Evolutionary conservation across 2,113 vertebrate genomes (phyloP).

Genomic region (Psammodynastes pulverulentus): DNA sequence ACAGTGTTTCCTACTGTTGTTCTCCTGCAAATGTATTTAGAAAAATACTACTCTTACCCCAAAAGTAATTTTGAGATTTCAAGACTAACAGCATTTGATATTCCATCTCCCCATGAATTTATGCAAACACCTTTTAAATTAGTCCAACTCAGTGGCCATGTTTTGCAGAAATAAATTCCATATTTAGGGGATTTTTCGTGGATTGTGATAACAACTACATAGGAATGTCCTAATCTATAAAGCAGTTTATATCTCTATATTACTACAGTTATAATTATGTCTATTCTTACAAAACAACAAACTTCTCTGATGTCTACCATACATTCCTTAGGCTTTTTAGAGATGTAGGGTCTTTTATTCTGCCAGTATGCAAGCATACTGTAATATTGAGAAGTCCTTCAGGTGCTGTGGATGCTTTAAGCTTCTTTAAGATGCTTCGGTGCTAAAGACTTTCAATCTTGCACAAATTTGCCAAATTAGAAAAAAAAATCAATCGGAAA

Average conservation of each 20-base stretch:
- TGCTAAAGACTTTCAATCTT: neutral
- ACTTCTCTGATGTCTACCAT: neutral
- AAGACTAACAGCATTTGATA: neutral
- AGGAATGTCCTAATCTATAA: neutral
- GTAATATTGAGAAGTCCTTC: neutral
- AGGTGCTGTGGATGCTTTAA: neutral
- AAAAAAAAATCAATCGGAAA: neutral
- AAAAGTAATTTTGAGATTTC: neutral
- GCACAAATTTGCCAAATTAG: neutral
- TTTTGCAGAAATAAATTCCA: neutral
- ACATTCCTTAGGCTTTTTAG: neutral
- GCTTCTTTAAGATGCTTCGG: neutral
- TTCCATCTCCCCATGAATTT: neutral
- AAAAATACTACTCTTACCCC: neutral
- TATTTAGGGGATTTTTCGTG: neutral
- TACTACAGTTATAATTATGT: neutral
- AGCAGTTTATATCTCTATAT: neutral
- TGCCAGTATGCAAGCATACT: neutral
- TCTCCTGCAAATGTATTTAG: neutral
- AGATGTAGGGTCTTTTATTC: neutral
- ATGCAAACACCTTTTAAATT: neutral
- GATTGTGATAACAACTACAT: neutral
- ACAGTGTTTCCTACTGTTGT: neutral
- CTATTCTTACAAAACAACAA: neutral
- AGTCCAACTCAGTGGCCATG: neutral